Evolutionary conservation across 2,888 invertebrate genomes (phyloP), one percentile per base, ranked within the genome.

Genomic region (Pardosa pseudoannulata): DNA sequence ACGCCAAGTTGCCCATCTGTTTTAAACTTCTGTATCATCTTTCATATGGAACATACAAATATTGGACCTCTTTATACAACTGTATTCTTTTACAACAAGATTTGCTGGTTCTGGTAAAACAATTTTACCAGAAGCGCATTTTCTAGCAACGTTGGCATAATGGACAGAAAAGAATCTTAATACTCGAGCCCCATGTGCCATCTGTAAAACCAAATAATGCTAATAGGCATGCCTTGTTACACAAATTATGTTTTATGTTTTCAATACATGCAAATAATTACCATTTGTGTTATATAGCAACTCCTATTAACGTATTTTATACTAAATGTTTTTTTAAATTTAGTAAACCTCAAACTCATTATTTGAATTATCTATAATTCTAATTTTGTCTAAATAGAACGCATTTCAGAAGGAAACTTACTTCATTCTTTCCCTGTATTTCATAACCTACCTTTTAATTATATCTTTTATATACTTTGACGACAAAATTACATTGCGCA

Each of bases 211-310:
- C 9, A 76, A 76, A 67, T 41, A 46, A 64, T 74, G 27, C 36
- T 65, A 64, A 19, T 27, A 74, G 39, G 62, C 16, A 74, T 64
- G 36, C 7, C 39, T 0, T 74, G 29, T 0, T 32, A 64, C 19
- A 16, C 64, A 29, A 74, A 64, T 50, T 19, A n/a, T 74, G n/a
- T 31, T 73, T 73, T 16, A 46, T 28, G 29, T 50, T 41, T 73
- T 73, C 31, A 11, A 56, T 73, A 32, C 56, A 73, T 31, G 56
- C 56, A 73, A 73, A 50, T 73, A 73, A 73, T 5, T 31, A 73
- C 1, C 29, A 56, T 28, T 36, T 46, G 46, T 46, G 46, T 46
- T n/a, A n/a, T 46, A 46, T 6, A 46, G 46, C 27, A 6, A 1
- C 7, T 23, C 16, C 62, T 32, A 62, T 36, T 32, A 6, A 19